Percentiles rank a stretch among this genome's conserved stretches.
phyloP scores from a whole-genome alignment of 2,797 vertebrate species.

The Acanthopagrus latus region DNA sequence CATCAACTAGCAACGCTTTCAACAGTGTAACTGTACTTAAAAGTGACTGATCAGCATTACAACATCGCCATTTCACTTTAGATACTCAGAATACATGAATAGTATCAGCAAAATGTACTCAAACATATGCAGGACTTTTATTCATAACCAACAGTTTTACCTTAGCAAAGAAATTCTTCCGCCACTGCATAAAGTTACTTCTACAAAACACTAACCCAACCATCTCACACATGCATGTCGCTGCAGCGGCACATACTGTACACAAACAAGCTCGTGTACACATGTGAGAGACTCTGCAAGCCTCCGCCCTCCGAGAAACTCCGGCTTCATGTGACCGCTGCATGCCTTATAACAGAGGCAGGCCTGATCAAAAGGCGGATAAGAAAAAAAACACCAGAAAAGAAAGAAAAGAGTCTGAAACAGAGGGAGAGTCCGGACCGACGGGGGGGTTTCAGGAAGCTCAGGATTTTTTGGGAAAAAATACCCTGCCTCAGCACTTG shows the following conservation, averaged over 20 bases:
- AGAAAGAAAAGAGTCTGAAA: slow-evolving; percentile 5
- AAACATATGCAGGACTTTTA: background rate
- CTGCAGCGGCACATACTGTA: slow-evolving; percentile 19
- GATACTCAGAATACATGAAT: background rate
- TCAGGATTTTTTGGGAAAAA: background rate
- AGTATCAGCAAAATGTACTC: too few relatives aligned
- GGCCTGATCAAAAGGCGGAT: slow-evolving; percentile 50
- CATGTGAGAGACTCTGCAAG: slow-evolving; percentile 6
- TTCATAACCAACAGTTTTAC: background rate
- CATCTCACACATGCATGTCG: slow-evolving; percentile 1
- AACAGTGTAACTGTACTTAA: background rate
- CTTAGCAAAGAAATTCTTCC: background rate
- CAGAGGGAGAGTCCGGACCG: too few relatives aligned
- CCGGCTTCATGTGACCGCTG: slow-evolving; percentile 62
- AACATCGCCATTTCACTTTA: background rate
- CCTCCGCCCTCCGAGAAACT: slow-evolving; percentile 36
- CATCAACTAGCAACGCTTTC: background rate
- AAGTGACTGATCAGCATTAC: background rate
- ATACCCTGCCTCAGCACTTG: background rate
- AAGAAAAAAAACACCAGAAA: slow-evolving; percentile 38
- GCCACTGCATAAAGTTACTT: background rate
- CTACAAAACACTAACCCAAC: background rate
- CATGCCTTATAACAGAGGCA: slow-evolving; percentile 59
- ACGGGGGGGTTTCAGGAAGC: background rate
- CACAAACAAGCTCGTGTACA: slow-evolving; percentile 17